phyloP scores from a whole-genome alignment of 1,140 invertebrate species.

The Dendrolimus punctatus region DNA sequence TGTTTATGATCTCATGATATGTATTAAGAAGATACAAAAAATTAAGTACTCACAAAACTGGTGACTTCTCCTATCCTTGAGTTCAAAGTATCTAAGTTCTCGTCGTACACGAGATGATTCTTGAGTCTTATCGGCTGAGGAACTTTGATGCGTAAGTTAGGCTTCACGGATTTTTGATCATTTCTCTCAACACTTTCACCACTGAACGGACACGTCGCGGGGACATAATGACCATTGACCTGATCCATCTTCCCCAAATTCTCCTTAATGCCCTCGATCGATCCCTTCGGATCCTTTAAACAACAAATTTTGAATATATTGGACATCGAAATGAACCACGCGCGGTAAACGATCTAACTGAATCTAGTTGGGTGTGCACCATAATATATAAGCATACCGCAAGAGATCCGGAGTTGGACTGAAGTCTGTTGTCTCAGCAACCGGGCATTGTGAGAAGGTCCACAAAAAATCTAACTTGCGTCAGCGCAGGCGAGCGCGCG shows the following conservation, averaged over 20 bases:
- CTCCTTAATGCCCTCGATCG: slow-evolving; percentile 8
- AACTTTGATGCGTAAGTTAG: slow-evolving; percentile 47
- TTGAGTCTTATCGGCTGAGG: slow-evolving; percentile 47
- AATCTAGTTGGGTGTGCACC: slow-evolving; percentile 13
- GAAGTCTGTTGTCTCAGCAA: slow-evolving; percentile 41
- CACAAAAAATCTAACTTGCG: slow-evolving; percentile 46
- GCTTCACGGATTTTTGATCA: slow-evolving; percentile 28
- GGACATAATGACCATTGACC: slow-evolving; percentile 30
- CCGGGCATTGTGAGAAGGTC: slow-evolving; percentile 24
- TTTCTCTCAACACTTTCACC: slow-evolving; percentile 32
- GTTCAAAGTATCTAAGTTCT: slow-evolving; percentile 47
- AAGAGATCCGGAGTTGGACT: slow-evolving; percentile 35
- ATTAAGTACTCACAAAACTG: slow-evolving; percentile 38
- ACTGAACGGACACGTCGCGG: slow-evolving; percentile 34
- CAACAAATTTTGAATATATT: slow-evolving; percentile 35
- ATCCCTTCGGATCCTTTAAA: slow-evolving; percentile 22
- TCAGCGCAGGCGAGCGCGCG: slow-evolving; percentile 21
- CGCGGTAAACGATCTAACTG: slow-evolving; percentile 26
- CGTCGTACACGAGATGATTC: slow-evolving; percentile 40
- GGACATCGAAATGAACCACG: slow-evolving; percentile 26
- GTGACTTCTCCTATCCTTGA: slow-evolving; percentile 38
- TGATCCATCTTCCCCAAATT: slow-evolving; percentile 24
- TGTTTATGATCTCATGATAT: background rate
- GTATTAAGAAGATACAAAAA: slow-evolving; percentile 6
- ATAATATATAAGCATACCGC: slow-evolving; percentile 49